Evolutionary conservation across 2,113 vertebrate species (phyloP).

Genomic region (Muscicapa adusta): DNA sequence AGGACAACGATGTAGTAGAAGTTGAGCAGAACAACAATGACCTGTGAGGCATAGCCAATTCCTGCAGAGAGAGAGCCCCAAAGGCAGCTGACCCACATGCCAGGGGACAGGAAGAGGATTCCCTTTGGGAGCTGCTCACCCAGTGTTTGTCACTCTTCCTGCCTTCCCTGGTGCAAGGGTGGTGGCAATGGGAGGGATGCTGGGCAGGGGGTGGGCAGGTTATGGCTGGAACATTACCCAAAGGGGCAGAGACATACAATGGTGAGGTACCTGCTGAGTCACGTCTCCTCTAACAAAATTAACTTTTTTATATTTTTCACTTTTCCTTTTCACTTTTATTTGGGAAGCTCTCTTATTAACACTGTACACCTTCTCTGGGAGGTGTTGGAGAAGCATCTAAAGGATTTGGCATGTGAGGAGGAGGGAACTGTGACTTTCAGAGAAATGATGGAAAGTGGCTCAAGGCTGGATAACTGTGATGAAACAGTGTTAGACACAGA

Average conservation of each 20-base stretch:
- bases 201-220: not conserved
- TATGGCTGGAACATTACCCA: not conserved
- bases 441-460: not conserved
- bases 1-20: conserved; percentile 93
- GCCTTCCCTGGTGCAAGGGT: not conserved
- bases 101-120: not conserved
- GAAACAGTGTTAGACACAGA: not conserved
- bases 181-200: not conserved
- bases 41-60: conserved; percentile 91
- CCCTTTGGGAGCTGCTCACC: not conserved
- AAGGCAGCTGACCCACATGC: not conserved
- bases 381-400: not conserved
- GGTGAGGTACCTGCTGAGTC: not conserved
- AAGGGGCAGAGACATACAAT: not conserved
- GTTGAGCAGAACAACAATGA: conserved; percentile 86
- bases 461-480: not conserved
- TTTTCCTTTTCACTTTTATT: not conserved
- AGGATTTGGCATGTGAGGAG: accelerated
- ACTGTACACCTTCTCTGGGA: not conserved
- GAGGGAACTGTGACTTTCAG: not conserved
- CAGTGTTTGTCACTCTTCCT: not conserved
- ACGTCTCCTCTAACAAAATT: not conserved
- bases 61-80: conserved; percentile 52
- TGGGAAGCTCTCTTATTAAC: not conserved
- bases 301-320: not conserved